phyloP scores from a whole-genome alignment of 2,113 vertebrate species.

The Phyllostomus hastatus region DNA sequence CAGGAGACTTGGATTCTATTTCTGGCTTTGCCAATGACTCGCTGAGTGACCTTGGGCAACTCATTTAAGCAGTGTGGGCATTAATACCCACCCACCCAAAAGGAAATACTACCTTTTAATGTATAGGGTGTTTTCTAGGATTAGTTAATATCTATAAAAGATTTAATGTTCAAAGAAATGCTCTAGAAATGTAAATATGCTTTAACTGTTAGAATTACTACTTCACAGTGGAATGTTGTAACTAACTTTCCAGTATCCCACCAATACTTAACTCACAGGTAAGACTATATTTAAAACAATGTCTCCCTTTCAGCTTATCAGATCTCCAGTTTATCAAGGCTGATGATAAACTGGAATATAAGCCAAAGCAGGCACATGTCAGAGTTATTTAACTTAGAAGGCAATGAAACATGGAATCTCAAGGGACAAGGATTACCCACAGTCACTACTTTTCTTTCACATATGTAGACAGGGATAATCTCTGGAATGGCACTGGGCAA shows the following conservation, averaged over 20 bases:
- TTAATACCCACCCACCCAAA: not conserved
- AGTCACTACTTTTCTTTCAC: not conserved
- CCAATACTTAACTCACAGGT: not conserved
- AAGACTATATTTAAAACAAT: not conserved
- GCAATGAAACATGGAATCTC: not conserved
- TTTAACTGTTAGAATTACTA: not conserved
- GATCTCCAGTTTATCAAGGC: not conserved
- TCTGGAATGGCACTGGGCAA: not conserved
- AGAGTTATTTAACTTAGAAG: not conserved
- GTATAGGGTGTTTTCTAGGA: constrained; percentile 38
- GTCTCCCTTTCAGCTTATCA: not conserved
- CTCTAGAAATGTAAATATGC: constrained; percentile 32
- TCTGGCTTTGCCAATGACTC: constrained; percentile 55
- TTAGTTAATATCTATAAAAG: constrained; percentile 20
- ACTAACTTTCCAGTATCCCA: constrained; percentile 28
- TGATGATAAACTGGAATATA: constrained; percentile 9
- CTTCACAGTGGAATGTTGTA: not conserved
- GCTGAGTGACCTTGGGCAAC: constrained; percentile 70
- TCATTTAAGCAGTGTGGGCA: constrained; percentile 53
- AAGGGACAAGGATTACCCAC: not conserved
- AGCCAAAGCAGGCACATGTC: not conserved
- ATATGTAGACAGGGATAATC: not conserved
- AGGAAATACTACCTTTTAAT: not conserved
- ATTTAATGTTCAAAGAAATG: constrained; percentile 7
- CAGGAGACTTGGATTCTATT: constrained; percentile 75